A percentile compares a stretch with the other conserved stretches of the same genome.
phyloP scores from a whole-genome alignment of 2,113 vertebrate species.

The Hepsetus odoe region DNA sequence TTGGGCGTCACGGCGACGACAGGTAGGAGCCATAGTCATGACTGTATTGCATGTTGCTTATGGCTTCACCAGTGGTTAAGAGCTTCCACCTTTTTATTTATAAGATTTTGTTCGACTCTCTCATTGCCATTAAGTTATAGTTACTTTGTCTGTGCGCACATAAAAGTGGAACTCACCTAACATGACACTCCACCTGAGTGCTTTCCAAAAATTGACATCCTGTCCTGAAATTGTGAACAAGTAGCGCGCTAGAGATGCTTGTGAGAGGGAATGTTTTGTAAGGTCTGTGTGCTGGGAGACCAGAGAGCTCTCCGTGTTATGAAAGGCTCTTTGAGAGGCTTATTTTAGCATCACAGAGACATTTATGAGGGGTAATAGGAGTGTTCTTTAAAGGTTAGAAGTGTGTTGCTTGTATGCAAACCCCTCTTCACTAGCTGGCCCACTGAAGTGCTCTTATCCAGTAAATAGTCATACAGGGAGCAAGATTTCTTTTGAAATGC shows the following conservation, averaged over 20 bases:
- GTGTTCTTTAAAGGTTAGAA: constrained; percentile 25
- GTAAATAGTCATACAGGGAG: not conserved
- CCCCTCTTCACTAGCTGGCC: constrained; percentile 25
- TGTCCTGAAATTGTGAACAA: constrained; percentile 7
- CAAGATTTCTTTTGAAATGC: not conserved
- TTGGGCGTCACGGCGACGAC: constrained; percentile 87
- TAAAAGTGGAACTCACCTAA: not conserved
- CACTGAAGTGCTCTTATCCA: constrained; percentile 32
- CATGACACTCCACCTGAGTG: not conserved
- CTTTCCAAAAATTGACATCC: not conserved
- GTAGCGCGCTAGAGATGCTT: not conserved
- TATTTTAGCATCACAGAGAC: constrained; percentile 13
- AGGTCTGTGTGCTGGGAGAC: not conserved
- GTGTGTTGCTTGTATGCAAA: not conserved
- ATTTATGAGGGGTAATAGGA: constrained; percentile 37
- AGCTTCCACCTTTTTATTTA: not conserved
- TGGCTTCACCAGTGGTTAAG: not conserved
- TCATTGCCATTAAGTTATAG: not conserved
- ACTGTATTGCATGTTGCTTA: not conserved
- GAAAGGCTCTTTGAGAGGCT: constrained; percentile 21
- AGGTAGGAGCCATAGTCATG: constrained; percentile 72
- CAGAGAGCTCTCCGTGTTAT: constrained; percentile 6
- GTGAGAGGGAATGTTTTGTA: not conserved
- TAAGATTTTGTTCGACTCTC: not conserved
- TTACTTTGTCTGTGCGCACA: not conserved